Conservation (phyloP, 2,888 invertebrate species). For the Pristionchus mayeri region DNA sequence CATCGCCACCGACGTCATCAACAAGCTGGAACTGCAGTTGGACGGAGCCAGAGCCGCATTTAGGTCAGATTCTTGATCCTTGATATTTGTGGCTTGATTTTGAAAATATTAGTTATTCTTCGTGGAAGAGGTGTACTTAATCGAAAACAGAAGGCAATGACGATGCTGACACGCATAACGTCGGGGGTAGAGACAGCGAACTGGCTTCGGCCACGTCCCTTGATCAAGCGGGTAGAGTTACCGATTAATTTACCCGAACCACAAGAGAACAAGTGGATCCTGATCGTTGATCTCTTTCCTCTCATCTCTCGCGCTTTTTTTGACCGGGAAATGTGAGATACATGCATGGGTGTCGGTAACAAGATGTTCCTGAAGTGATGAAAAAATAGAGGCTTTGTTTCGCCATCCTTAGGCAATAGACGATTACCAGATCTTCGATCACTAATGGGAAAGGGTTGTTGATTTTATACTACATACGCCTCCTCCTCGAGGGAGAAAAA, state of each 20-base stretch:
- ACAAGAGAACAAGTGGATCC: neutral
- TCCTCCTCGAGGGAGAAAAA: slow-evolving; percentile 11
- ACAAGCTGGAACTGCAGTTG: slow-evolving; percentile 77
- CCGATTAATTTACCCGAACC: too few relatives aligned
- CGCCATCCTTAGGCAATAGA: neutral
- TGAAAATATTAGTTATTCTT: too few relatives aligned
- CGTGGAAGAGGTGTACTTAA: too few relatives aligned
- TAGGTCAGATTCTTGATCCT: slow-evolving; percentile 55
- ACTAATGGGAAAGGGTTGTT: neutral
- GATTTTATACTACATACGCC: slow-evolving; percentile 31
- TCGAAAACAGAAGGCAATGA: too few relatives aligned
- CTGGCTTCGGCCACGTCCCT: too few relatives aligned
- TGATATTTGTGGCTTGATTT: neutral
- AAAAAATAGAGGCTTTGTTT: neutral
- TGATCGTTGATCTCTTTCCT: neutral
- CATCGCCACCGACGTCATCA: slow-evolving; percentile 78
- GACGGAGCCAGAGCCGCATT: slow-evolving; percentile 75
- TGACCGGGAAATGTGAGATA: neutral
- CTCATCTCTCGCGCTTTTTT: neutral
- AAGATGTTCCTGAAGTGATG: neutral
- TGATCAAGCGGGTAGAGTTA: too few relatives aligned
- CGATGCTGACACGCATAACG: too few relatives aligned
- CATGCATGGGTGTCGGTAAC: too few relatives aligned
- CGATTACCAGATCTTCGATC: neutral
- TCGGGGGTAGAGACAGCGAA: too few relatives aligned